These are phyloP conservation scores for Drosophila azteca DNA, from an alignment of 1,140 invertebrate genomes.

Conservation along the genomic window DNA sequence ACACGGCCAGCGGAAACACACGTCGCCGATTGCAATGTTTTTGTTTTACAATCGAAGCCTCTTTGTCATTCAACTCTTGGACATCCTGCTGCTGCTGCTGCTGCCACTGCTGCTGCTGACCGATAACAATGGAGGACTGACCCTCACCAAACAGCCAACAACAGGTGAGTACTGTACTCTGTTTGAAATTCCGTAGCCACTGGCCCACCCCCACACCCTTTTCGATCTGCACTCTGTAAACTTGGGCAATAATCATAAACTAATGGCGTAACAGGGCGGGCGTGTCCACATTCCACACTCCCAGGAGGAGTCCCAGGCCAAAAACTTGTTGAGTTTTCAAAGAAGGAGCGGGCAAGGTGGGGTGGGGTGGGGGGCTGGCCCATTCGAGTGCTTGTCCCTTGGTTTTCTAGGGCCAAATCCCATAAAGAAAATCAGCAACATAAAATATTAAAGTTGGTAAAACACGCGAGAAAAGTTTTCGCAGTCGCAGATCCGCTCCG, in stretches of 20 bases:
- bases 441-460: slow-evolving; percentile 80
- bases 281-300: slow-evolving; percentile 61
- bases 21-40: slow-evolving; percentile 73
- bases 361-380: neutral
- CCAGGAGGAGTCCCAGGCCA: slow-evolving; percentile 36
- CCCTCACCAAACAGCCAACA: slow-evolving; percentile 72
- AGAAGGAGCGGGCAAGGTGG: neutral
- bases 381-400: slow-evolving; percentile 33
- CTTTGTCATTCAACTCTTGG: slow-evolving; percentile 71
- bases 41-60: slow-evolving; percentile 75
- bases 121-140: slow-evolving; percentile 70
- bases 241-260: slow-evolving; percentile 75
- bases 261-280: slow-evolving; percentile 65
- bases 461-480: slow-evolving; percentile 76
- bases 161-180: slow-evolving; percentile 62
- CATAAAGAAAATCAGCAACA: slow-evolving; percentile 79
- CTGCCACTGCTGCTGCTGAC: slow-evolving; percentile 67
- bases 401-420: slow-evolving; percentile 49
- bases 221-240: slow-evolving; percentile 35
- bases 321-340: slow-evolving; percentile 71
- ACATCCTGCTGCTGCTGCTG: slow-evolving; percentile 74
- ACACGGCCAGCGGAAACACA: slow-evolving; percentile 41
- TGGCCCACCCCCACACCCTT: neutral
- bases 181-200: neutral
- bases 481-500: slow-evolving; percentile 34